phyloP scores from a whole-genome alignment of 2,888 invertebrate species.

The Arrhopalites spinosus region DNA sequence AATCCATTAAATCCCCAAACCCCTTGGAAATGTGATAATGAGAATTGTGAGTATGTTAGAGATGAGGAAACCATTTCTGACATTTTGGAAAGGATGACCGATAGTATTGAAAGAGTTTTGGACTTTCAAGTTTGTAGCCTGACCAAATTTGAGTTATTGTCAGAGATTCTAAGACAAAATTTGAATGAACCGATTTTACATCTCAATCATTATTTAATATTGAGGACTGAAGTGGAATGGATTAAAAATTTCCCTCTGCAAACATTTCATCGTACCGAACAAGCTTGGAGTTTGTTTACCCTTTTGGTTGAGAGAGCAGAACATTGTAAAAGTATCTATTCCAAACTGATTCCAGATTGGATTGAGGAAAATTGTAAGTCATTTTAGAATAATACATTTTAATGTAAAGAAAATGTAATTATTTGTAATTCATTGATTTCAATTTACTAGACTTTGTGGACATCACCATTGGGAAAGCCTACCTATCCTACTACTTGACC shows the following conservation, averaged over 20 bases:
- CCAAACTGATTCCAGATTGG: constrained; percentile 20
- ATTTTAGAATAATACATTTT: background rate
- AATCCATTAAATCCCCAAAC: background rate
- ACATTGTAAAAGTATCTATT: constrained; percentile 16
- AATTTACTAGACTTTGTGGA: constrained; percentile 9
- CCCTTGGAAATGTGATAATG: constrained; percentile 7
- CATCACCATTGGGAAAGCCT: constrained; percentile 10
- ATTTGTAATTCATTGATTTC: background rate
- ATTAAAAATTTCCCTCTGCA: background rate
- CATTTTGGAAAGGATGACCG: constrained; percentile 1
- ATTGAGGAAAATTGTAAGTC: constrained; percentile 10
- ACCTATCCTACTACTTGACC: constrained; percentile 6
- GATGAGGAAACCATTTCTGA: background rate
- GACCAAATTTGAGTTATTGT: background rate
- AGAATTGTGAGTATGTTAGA: background rate
- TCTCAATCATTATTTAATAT: constrained; percentile 7
- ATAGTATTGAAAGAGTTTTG: background rate
- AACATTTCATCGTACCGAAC: background rate
- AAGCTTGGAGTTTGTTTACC: constrained; percentile 9
- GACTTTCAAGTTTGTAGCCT: background rate
- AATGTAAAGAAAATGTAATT: background rate
- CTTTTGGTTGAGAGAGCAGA: constrained; percentile 18
- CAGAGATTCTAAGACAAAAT: background rate
- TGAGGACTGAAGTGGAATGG: constrained; percentile 9
- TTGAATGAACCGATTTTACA: background rate